These are phyloP conservation scores for Sialis fuliginosa DNA, from an alignment of 2,888 invertebrate species.

Conservation along the genomic window DNA sequence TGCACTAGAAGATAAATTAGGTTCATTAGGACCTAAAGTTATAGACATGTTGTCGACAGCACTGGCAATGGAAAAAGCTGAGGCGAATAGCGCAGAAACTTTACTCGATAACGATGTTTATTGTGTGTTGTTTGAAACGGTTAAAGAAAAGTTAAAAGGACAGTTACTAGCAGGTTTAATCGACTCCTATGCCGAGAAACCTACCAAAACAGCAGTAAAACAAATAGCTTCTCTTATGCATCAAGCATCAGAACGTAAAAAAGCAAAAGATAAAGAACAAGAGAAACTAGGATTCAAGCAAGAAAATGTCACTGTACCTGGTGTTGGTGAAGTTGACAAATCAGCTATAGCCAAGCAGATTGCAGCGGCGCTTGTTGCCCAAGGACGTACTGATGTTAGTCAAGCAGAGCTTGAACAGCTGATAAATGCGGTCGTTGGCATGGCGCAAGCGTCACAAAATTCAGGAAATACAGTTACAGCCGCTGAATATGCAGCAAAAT, in stretches of 20 bases:
- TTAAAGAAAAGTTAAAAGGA: constrained; percentile 71
- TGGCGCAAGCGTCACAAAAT: constrained; percentile 41
- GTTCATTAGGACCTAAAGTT: constrained; percentile 67
- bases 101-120: constrained; percentile 53
- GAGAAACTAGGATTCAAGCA: constrained; percentile 19
- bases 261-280: constrained; percentile 17
- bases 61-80: constrained; percentile 56
- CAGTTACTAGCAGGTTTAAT: constrained; percentile 53
- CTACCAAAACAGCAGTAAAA: constrained; percentile 56
- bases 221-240: constrained; percentile 59
- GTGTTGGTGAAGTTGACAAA: constrained; percentile 58
- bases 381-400: constrained; percentile 66
- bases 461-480: constrained; percentile 31
- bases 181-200: constrained; percentile 38
- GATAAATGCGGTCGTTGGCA: constrained; percentile 59
- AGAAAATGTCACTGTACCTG: constrained; percentile 43
- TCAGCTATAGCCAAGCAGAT: constrained; percentile 66
- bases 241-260: constrained; percentile 35
- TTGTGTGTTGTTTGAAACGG: constrained; percentile 63
- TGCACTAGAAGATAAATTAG: constrained; percentile 65
- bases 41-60: constrained; percentile 61
- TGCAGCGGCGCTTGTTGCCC: constrained; percentile 58
- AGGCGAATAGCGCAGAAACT: constrained; percentile 57
- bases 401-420: constrained; percentile 62
- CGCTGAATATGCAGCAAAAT: constrained; percentile 27